phyloP scores from a whole-genome alignment of 2,113 vertebrate species.

The Xiphophorus couchianus region DNA sequence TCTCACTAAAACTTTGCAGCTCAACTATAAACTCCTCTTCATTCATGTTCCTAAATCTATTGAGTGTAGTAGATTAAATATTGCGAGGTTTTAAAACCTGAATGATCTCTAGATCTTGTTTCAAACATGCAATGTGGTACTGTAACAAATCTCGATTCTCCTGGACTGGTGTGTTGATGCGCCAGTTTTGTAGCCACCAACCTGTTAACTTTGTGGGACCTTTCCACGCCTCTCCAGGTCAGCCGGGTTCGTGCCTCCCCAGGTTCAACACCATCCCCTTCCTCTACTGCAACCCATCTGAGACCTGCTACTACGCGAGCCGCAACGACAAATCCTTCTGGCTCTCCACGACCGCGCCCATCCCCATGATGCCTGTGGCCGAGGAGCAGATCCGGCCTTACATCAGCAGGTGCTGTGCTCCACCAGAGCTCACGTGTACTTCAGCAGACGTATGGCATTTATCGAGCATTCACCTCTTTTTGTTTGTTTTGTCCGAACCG shows the following conservation, averaged over 20 bases:
- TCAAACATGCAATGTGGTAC: background rate
- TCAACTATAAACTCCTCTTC: no score
- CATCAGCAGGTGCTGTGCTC: conserved; percentile 84
- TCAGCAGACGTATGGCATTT: background rate
- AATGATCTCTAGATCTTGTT: background rate
- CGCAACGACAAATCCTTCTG: conserved; percentile 98
- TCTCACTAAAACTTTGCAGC: background rate
- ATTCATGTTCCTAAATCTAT: background rate
- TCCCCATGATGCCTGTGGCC: conserved; percentile 95
- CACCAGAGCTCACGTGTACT: background rate
- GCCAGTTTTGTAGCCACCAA: background rate
- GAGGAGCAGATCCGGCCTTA: conserved; percentile 85
- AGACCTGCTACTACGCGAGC: conserved; percentile 92
- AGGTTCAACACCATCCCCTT: conserved; percentile 97
- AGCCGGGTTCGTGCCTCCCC: conserved; percentile 93
- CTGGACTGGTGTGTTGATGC: background rate
- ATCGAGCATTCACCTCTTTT: background rate
- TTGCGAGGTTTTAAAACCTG: no score
- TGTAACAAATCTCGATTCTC: background rate
- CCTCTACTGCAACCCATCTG: conserved; percentile 93
- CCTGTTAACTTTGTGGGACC: background rate
- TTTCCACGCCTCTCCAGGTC: conserved; percentile 77
- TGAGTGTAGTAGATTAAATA: no score
- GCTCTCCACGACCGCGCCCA: conserved; percentile 93
- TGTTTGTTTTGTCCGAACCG: background rate